Conservation (phyloP, 2,797 vertebrate genomes). For the Sebastes hopkinsi region DNA sequence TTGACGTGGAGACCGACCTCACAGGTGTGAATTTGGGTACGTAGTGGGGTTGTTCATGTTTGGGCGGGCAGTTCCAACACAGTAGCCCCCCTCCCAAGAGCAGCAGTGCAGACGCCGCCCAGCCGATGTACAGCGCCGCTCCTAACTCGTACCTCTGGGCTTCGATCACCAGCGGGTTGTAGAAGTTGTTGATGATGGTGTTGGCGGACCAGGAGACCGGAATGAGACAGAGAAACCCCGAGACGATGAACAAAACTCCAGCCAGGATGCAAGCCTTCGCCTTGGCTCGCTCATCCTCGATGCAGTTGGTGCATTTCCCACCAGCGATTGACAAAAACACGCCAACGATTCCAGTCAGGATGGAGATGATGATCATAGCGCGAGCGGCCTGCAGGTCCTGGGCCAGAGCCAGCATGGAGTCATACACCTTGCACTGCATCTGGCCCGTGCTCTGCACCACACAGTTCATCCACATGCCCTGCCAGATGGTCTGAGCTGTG, state of each 20-base stretch:
- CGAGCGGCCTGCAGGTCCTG: constrained; percentile 82
- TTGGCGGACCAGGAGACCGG: constrained; percentile 84
- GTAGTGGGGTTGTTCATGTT: constrained; percentile 61
- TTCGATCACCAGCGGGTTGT: constrained; percentile 74
- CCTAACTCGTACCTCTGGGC: constrained; percentile 89
- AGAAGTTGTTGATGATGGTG: constrained; percentile 82
- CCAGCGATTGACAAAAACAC: constrained; percentile 78
- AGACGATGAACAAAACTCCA: constrained; percentile 78
- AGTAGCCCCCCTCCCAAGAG: constrained; percentile 88
- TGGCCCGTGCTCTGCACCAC: constrained; percentile 85
- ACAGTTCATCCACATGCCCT: constrained; percentile 87
- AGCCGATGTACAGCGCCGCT: constrained; percentile 91
- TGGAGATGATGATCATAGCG: constrained; percentile 80
- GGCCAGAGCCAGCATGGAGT: constrained; percentile 81
- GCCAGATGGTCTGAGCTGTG: constrained; percentile 83
- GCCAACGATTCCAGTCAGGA: constrained; percentile 77
- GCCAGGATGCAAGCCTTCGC: constrained; percentile 78
- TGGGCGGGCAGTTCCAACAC: constrained; percentile 84
- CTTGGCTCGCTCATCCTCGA: constrained; percentile 78
- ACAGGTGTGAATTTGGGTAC: constrained; percentile 64
- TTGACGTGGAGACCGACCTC: constrained; percentile 65
- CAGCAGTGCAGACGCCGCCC: constrained; percentile 86
- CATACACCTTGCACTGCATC: constrained; percentile 86
- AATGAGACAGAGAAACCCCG: constrained; percentile 81
- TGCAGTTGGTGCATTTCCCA: constrained; percentile 87